Percentiles rank a stretch among this genome's conserved stretches.
phyloP scores from a whole-genome alignment of 2,888 invertebrate genomes.

The Patella caerulea region DNA sequence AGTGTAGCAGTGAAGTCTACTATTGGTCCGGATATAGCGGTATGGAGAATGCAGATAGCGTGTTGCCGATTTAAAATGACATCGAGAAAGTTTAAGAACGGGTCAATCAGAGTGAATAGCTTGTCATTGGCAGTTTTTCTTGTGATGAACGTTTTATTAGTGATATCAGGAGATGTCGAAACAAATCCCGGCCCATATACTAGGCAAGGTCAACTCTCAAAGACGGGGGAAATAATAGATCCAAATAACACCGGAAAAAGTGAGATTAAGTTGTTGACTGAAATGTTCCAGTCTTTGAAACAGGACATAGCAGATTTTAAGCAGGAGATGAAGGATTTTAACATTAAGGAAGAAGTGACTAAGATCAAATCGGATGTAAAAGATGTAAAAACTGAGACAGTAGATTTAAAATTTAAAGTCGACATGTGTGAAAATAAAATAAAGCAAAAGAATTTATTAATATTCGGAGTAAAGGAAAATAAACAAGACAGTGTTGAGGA shows the following conservation, averaged over 20 bases:
- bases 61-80: neutral
- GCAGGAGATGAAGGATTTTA: neutral
- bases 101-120: neutral
- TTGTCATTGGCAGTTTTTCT: conserved; percentile 4
- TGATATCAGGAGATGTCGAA: conserved; percentile 2
- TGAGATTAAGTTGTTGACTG: too few relatives aligned
- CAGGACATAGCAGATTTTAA: neutral
- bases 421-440: neutral
- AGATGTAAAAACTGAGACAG: neutral
- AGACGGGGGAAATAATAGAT: too few relatives aligned
- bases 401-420: neutral
- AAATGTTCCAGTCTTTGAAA: too few relatives aligned
- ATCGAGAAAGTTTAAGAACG: neutral
- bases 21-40: neutral
- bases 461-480: neutral
- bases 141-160: neutral
- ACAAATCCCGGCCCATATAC: neutral
- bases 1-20: neutral
- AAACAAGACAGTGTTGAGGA: neutral
- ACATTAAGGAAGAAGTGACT: neutral
- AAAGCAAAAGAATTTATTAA: neutral
- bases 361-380: neutral
- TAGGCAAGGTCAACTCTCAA: too few relatives aligned
- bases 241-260: too few relatives aligned
- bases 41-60: neutral